Conservation (phyloP, 2,113 vertebrate genomes). For the Geococcyx californianus region DNA sequence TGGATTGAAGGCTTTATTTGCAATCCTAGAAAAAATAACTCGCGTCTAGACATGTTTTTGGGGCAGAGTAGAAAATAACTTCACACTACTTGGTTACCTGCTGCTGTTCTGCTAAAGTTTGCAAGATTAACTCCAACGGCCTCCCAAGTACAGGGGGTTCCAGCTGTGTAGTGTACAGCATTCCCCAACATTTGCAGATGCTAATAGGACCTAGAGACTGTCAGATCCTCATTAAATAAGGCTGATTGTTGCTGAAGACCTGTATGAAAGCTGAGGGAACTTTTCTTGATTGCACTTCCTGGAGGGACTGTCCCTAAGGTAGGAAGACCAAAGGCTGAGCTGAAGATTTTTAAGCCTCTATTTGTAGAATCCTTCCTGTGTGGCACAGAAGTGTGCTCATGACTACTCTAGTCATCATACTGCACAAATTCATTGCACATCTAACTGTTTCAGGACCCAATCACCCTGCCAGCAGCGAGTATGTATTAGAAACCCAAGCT, state of each 20-base stretch:
- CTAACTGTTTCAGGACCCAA: background rate
- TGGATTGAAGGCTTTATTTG: background rate
- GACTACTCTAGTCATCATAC: background rate
- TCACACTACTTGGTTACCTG: background rate
- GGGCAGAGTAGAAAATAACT: background rate
- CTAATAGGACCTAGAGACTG: background rate
- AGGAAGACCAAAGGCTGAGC: background rate
- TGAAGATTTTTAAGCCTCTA: background rate
- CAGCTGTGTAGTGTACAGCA: rapidly evolving
- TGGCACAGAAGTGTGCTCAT: background rate
- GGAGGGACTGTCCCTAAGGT: background rate
- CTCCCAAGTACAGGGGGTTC: background rate
- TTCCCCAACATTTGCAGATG: background rate
- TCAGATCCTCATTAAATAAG: background rate
- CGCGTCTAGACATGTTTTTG: background rate
- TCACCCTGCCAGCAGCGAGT: background rate
- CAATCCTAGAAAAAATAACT: background rate
- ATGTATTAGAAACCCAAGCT: background rate
- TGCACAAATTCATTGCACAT: background rate
- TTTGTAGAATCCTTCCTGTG: background rate
- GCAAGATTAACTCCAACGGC: background rate
- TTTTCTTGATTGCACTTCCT: background rate
- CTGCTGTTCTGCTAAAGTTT: background rate
- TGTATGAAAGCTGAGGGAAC: background rate
- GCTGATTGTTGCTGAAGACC: background rate